Evolutionary conservation across 2,888 invertebrate genomes (phyloP).

Genomic region (Hydroisotoma schaefferi): DNA sequence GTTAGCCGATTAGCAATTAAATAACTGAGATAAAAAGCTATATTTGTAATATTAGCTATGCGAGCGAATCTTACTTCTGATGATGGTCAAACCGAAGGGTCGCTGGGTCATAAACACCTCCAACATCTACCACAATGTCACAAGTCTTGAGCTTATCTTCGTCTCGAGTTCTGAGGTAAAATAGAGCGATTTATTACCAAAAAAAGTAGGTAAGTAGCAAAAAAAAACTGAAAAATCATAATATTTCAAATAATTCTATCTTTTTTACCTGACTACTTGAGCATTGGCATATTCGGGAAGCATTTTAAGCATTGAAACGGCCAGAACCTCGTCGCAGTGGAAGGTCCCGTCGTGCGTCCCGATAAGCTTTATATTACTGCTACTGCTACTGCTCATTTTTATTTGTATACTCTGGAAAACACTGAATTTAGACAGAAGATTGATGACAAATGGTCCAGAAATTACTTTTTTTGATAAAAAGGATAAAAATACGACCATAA

Average conservation of each 20-base stretch:
- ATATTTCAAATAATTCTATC: not conserved
- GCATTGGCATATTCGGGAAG: slow-evolving; percentile 78
- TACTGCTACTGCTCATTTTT: too few relatives aligned
- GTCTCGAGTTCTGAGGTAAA: slow-evolving; percentile 58
- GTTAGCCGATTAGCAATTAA: not conserved
- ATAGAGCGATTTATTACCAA: not conserved
- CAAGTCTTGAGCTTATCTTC: slow-evolving; percentile 65
- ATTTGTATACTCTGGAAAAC: too few relatives aligned
- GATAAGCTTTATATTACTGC: slow-evolving; percentile 53
- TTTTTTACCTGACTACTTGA: slow-evolving; percentile 64
- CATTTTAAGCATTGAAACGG: slow-evolving; percentile 81
- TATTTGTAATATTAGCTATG: not conserved
- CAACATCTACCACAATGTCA: slow-evolving; percentile 94
- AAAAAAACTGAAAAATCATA: not conserved
- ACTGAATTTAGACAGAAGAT: too few relatives aligned
- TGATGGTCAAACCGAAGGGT: slow-evolving; percentile 89
- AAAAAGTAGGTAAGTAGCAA: not conserved
- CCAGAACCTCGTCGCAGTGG: slow-evolving; percentile 93
- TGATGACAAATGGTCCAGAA: too few relatives aligned
- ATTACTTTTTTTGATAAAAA: too few relatives aligned
- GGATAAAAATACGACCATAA: too few relatives aligned
- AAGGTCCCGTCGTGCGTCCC: slow-evolving; percentile 80
- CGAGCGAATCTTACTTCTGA: slow-evolving; percentile 60
- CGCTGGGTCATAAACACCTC: slow-evolving; percentile 73
- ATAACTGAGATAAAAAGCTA: not conserved